Evolutionary conservation across 2,113 vertebrate genomes (phyloP).

Genomic region (Hemichromis elongatus): DNA sequence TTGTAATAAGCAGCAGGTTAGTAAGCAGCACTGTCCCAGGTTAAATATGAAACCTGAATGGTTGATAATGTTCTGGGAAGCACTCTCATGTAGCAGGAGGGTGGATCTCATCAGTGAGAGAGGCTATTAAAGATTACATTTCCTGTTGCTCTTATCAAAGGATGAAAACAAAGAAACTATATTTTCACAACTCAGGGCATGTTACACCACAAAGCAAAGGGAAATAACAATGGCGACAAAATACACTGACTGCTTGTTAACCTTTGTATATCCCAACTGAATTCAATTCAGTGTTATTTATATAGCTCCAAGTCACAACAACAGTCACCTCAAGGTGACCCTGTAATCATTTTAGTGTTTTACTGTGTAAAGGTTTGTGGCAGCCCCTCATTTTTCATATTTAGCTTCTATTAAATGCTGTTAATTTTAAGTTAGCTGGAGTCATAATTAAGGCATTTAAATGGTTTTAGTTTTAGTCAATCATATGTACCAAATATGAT

Average conservation of each 20-base stretch:
- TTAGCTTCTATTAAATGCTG: background rate
- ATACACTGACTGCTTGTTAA: background rate
- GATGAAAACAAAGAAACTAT: background rate
- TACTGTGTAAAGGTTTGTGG: background rate
- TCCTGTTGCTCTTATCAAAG: background rate
- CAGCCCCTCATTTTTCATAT: rapidly evolving
- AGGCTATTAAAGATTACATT: background rate
- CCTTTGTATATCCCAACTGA: background rate
- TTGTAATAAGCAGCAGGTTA: background rate
- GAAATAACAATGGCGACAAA: background rate
- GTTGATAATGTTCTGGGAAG: background rate
- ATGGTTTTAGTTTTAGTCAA: background rate
- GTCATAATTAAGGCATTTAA: background rate
- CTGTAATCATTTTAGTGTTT: background rate
- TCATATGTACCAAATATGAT: background rate
- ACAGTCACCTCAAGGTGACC: background rate
- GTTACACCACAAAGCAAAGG: background rate
- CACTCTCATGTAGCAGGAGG: background rate
- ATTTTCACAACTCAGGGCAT: background rate
- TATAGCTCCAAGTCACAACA: background rate
- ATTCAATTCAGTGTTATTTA: background rate
- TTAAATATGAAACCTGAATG: background rate
- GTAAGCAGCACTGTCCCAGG: background rate
- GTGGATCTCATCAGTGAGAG: background rate
- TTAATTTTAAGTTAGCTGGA: background rate